Evolutionary conservation across 2,888 invertebrate genomes (phyloP), one percentile per base, ranked within the genome.

Genomic region (Halocaridina rubra): DNA sequence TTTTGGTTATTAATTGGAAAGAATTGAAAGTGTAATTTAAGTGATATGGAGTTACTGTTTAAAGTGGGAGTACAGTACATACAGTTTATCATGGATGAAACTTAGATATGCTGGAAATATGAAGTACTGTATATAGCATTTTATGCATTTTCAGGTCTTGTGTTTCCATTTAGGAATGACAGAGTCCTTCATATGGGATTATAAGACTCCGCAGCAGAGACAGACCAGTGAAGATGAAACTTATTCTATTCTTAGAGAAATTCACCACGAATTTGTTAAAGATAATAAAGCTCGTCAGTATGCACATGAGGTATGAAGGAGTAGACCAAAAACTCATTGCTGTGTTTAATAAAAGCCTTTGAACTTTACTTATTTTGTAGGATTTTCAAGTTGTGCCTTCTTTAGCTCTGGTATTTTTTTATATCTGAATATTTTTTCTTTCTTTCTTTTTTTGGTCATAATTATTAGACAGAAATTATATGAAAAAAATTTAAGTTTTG

Each of bases 111-210:
- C n/a, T n/a, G n/a, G n/a, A n/a, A n/a, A n/a, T n/a, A n/a, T n/a
- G n/a, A n/a, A n/a, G n/a, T n/a, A n/a, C n/a, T n/a, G n/a, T n/a
- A n/a, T n/a, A n/a, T n/a, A n/a, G n/a, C n/a, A n/a, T n/a, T n/a
- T n/a, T n/a, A n/a, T n/a, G n/a, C n/a, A n/a, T n/a, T 61, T 57
- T 3, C 27, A 88, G 86, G 85, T 85, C n/a, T 24, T 88, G 61
- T 88, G 88, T 80, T 88, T 88, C 77, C 88, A 88, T 53, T 19
- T 88, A 57, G 88, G 88, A 24, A 88, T 88, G 88, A 88, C 82
- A n/a, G 87, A 85, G 13, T 24, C 81, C 22, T 88, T 85, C 27
- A 61, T 88, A 2, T 82, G 82, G 86, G 87, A 88, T 27, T 82
- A 81, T 30, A 79, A 75, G 24, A 88, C 85, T 59, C 57, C 80